A percentile compares a stretch with the other conserved stretches of the same genome.
Conservation (phyloP, 2,797 vertebrate genomes). For the Petrocephalus sullivani region DNA sequence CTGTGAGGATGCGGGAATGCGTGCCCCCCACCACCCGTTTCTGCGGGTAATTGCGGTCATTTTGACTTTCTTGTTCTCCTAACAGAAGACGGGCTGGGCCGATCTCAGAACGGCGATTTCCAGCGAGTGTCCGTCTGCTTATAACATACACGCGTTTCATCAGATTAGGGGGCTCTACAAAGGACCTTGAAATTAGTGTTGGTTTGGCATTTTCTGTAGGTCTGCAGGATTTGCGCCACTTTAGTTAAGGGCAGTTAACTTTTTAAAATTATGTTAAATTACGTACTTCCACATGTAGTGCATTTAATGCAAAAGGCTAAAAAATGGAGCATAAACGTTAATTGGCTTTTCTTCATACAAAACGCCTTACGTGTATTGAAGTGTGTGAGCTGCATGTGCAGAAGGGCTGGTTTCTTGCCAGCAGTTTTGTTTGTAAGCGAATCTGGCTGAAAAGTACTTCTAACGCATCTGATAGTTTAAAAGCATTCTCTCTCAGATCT, state of each 20-base stretch:
- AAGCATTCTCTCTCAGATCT: too few species aligned
- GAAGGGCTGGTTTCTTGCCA: background rate
- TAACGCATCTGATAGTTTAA: background rate
- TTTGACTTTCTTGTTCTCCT: constrained; percentile 26
- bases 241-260: background rate
- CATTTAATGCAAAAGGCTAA: background rate
- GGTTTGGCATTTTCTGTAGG: background rate
- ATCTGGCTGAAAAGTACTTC: background rate
- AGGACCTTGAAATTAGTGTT: background rate
- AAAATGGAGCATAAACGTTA: background rate
- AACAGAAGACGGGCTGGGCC: constrained; percentile 13
- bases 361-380: background rate
- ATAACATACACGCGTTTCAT: background rate
- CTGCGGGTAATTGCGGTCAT: constrained; percentile 25
- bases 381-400: background rate
- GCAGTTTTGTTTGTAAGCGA: background rate
- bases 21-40: constrained; percentile 21
- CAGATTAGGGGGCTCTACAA: background rate
- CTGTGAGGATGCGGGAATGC: constrained; percentile 9
- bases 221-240: background rate
- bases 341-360: background rate
- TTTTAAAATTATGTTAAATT: background rate
- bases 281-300: background rate
- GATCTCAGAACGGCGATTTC: background rate
- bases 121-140: background rate